Evolutionary conservation across 2,113 vertebrate genomes (phyloP).

Genomic region (Otolemur garnettii): DNA sequence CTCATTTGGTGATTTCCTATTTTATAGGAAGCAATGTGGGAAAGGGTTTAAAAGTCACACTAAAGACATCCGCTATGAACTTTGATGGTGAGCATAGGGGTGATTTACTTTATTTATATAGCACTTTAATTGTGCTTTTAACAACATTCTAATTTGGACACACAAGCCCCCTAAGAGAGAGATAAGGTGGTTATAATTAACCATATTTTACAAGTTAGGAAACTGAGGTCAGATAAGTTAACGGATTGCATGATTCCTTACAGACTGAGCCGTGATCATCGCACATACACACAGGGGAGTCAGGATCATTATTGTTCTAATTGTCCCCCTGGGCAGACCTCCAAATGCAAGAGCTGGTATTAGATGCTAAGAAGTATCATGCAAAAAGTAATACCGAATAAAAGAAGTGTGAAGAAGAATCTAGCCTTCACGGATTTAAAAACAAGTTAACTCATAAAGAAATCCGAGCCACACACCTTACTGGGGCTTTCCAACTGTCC

Average conservation of each 20-base stretch:
- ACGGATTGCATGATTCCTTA: background rate
- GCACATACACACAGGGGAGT: background rate
- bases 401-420: background rate
- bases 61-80: background rate
- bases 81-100: background rate
- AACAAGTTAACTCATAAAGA: background rate
- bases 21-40: conserved; percentile 53
- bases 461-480: background rate
- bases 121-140: background rate
- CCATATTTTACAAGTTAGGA: conserved; percentile 40
- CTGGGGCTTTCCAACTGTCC: background rate
- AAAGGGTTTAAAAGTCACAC: conserved; percentile 51
- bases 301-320: background rate
- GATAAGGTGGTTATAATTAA: background rate
- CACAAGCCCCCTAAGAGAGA: background rate
- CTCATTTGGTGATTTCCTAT: conserved; percentile 65
- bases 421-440: background rate
- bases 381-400: background rate
- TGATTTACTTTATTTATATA: conserved; percentile 30
- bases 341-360: background rate
- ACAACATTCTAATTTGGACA: background rate
- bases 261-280: background rate
- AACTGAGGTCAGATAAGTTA: conserved; percentile 26
- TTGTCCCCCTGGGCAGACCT: background rate
- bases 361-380: background rate